Conservation (phyloP, 2,797 vertebrate genomes). For the Telmatherina bonti region DNA sequence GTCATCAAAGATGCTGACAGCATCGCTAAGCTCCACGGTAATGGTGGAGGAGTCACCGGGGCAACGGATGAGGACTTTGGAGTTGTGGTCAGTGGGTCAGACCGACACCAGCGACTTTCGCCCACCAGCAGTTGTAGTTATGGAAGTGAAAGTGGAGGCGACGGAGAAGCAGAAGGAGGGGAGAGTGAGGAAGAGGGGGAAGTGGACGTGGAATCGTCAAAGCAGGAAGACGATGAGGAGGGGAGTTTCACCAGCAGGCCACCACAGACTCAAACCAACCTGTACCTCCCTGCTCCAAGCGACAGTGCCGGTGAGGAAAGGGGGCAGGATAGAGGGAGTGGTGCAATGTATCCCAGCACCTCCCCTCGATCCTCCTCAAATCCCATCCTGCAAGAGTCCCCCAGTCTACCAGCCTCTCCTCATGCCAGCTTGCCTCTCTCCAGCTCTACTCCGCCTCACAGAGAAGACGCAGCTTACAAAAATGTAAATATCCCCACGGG, state of each 20-base stretch:
- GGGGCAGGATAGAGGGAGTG: conserved; percentile 74
- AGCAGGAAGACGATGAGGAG: conserved; percentile 85
- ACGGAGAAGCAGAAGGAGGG: conserved; percentile 62
- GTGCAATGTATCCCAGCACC: conserved; percentile 46
- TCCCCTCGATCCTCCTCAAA: conserved; percentile 71
- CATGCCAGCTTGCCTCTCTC: conserved; percentile 81
- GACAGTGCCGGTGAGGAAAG: conserved; percentile 66
- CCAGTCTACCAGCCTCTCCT: conserved; percentile 70
- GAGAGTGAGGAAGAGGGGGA: conserved; percentile 85
- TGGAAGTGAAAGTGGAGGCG: conserved; percentile 86
- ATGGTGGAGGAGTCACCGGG: conserved; percentile 42
- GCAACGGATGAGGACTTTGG: conserved; percentile 67
- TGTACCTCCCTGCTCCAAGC: conserved; percentile 64
- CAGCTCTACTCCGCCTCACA: conserved; percentile 84
- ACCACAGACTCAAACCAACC: conserved; percentile 66
- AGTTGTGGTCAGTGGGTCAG: conserved; percentile 53
- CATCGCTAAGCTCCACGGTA: conserved; percentile 91
- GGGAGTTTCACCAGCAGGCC: conserved; percentile 68
- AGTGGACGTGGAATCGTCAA: conserved; percentile 85
- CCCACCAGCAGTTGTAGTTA: conserved; percentile 91
- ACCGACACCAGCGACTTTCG: conserved; percentile 74
- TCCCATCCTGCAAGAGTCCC: conserved; percentile 66
- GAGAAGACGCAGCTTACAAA: conserved; percentile 93
- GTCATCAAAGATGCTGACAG: conserved; percentile 93
- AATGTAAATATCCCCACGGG: conserved; percentile 94